Base-by-base conservation (phyloP, 2,888 invertebrate genomes). In the Meandrusa payeni region DNA sequence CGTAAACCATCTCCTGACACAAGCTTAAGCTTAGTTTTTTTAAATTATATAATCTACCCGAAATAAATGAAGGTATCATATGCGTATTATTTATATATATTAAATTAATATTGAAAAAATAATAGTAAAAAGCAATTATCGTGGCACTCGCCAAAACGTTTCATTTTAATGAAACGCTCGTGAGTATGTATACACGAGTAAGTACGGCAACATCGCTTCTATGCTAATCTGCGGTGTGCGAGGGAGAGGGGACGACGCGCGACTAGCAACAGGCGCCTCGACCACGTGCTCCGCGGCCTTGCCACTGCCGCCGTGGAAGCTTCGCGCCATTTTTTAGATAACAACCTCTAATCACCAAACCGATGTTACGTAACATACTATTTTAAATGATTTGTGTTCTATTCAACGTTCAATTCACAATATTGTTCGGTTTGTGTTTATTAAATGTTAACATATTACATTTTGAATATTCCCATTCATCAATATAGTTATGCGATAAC, bases 201-300 rank as follows among this genome's bases (percentile, higher is more conserved):
- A 58, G 75, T 73, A 68, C 68, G 85, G 85, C 85, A 86, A 82
- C 83, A 76, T 74, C 81, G 83, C 57, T 52, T 51, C 12, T 29
- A 34, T n/a, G 7, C 15, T 27, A 17, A 24, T 57, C 48, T 39
- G 49, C 45, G 39, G 54, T 48, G 43, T 40, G 44, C 40, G 46
- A 41, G 44, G 48, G 48, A 10, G 12, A 26, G 38, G 42, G 27
- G 31, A 45, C 43, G 3, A 50, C 60, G 55, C 57, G 57, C 62
- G 54, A 63, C 55, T 81, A 85, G 85, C 82, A 86, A 83, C 86
- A 86, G 81, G 82, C 81, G 81, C 75, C 75, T 61, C 51, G 46
- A 61, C 78, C 83, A 85, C 85, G 85, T 82, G 83, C 72, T 76
- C 54, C 42, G 57, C 76, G 83, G 76, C 86, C 85, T 87, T 85